Evolutionary conservation across 2,888 invertebrate genomes (phyloP), one percentile per base, ranked within the genome.

Genomic region (Parochlus steinenii): DNA sequence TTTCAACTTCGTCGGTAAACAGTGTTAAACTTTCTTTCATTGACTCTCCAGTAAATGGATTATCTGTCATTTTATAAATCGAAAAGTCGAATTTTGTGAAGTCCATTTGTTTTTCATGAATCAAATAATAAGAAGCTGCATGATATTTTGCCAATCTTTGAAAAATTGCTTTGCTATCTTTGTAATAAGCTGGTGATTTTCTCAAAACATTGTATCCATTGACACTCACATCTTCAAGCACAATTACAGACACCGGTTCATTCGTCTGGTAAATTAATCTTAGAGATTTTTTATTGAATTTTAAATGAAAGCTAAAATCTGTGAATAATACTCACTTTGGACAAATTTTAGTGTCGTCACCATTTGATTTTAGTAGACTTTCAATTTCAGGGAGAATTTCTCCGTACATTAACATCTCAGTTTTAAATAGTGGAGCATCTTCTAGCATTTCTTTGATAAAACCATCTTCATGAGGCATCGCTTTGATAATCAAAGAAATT

Each of bases 281-380:
- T n/a, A n/a, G 6, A 5, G 10, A 10, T 29, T 30, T 17, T 17
- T 20, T 30, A 5, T 11, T 20, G 6, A 15, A 26, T 6, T 25
- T 11, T 3, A n/a, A n/a, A n/a, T n/a, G n/a, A n/a, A n/a, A n/a
- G n/a, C n/a, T n/a, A n/a, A n/a, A n/a, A n/a, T n/a, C n/a, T n/a
- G n/a, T n/a, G n/a, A n/a, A n/a, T n/a, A n/a, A n/a, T n/a, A 18
- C 30, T 18, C 10, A 33, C 33, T 12, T 33, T 5, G 33, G 33
- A 33, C 26, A 26, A 8, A 33, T 12, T 1, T 19, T 5, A 10
- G 17, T 19, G 11, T 33, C 14, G 19, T 33, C 23, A 2, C 25
- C 33, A 17, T 16, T 14, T 11, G 11, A 5, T 4, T 6, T 24
- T 27, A 17, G 27, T 10, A 33, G 3, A 4, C 10, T 12, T 26